These are phyloP conservation scores for Hypsopygia costalis DNA, from an alignment of 2,888 invertebrate genomes.

Conservation along the genomic window DNA sequence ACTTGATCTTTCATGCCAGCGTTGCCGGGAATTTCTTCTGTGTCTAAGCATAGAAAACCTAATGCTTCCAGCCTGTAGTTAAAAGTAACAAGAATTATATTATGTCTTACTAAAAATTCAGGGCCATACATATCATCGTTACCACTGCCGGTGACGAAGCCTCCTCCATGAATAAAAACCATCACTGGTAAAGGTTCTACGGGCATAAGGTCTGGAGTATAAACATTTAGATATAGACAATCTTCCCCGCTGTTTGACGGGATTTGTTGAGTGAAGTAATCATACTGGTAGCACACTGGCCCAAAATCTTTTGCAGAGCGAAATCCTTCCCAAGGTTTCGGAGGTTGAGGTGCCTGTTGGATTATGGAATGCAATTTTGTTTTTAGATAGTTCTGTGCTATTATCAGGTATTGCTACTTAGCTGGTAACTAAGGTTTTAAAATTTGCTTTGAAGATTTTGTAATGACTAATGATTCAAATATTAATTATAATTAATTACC, in stretches of 20 bases:
- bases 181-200: conserved; percentile 44
- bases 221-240: conserved; percentile 64
- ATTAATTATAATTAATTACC: no score
- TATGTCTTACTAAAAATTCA: conserved; percentile 52
- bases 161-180: conserved; percentile 64
- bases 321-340: conserved; percentile 51
- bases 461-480: no score
- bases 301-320: conserved; percentile 51
- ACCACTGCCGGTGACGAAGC: conserved; percentile 45
- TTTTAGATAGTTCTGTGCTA: no score
- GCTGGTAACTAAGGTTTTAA: no score
- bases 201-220: conserved; percentile 45
- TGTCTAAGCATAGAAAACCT: conserved; percentile 59
- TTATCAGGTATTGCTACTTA: no score
- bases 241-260: conserved; percentile 43
- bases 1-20: conserved; percentile 73
- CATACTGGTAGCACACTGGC: conserved; percentile 39
- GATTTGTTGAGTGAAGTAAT: conserved; percentile 20
- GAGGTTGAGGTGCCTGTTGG: conserved; percentile 49
- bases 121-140: conserved; percentile 53
- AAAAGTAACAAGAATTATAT: conserved; percentile 55
- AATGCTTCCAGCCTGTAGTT: conserved; percentile 62
- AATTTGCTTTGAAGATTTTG: no score
- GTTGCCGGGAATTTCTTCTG: conserved; percentile 62
- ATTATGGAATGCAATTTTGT: background rate